Percentiles rank a stretch among this genome's conserved stretches.
Conservation (phyloP, 2,797 vertebrate species). For the Pyrocephalus nanus region DNA sequence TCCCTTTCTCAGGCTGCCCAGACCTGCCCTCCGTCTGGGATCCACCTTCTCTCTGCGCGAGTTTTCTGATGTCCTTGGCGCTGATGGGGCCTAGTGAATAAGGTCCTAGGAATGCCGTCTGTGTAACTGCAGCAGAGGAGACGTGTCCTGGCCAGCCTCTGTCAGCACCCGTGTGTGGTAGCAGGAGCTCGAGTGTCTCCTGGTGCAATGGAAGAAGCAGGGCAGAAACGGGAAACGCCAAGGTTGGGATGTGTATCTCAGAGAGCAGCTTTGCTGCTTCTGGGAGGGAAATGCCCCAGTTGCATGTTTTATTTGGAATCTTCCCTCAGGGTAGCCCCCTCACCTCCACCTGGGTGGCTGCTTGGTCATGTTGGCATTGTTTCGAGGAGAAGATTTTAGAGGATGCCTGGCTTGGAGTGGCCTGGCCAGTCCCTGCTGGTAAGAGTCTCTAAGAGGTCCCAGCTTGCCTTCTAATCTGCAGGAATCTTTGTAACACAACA, state of each 20-base stretch:
- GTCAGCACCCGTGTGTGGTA: rapidly evolving
- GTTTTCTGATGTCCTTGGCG: neutral
- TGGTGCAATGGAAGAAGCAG: neutral
- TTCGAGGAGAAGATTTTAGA: constrained; percentile 7
- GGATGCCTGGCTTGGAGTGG: neutral
- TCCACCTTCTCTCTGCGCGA: neutral
- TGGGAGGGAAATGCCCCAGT: neutral
- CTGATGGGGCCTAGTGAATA: neutral
- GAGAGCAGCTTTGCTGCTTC: neutral
- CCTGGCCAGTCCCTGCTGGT: neutral
- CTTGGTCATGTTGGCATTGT: neutral
- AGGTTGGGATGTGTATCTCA: neutral
- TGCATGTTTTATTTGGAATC: neutral
- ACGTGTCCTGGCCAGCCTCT: neutral
- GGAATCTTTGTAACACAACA: neutral
- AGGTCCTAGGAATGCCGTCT: neutral
- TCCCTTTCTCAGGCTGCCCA: neutral
- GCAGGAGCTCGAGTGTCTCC: neutral
- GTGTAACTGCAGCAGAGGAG: neutral
- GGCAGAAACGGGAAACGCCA: neutral
- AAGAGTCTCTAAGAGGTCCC: neutral
- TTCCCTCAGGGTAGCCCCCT: neutral
- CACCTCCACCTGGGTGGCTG: neutral
- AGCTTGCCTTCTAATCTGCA: neutral
- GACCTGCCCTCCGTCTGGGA: neutral